A percentile compares a stretch with the other conserved stretches of the same genome.
These are phyloP conservation scores for Rhizomys pruinosus DNA, from an alignment of 2,113 vertebrate genomes.

Conservation along the genomic window DNA sequence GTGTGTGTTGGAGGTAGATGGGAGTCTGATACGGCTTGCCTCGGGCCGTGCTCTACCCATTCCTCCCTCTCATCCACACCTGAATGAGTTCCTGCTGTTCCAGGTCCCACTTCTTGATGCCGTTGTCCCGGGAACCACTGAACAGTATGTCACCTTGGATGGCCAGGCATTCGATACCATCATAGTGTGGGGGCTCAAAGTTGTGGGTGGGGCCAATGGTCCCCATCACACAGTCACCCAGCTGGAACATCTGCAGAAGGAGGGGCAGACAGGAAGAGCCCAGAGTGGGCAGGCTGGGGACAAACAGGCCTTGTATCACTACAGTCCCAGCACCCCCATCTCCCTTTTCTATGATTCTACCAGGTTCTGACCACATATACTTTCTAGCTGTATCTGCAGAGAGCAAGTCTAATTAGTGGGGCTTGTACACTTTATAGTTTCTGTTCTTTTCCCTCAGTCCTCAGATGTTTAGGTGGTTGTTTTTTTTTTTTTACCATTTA, in stretches of 20 bases:
- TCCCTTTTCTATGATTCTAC: neutral
- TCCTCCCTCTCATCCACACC: slow-evolving; percentile 81
- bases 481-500: neutral
- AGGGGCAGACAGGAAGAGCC: accelerated
- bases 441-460: neutral
- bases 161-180: slow-evolving; percentile 96
- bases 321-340: too few species aligned
- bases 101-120: slow-evolving; percentile 98
- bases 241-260: slow-evolving; percentile 92
- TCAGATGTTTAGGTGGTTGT: neutral
- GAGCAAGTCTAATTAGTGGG: too few species aligned
- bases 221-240: slow-evolving; percentile 90
- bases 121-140: slow-evolving; percentile 97
- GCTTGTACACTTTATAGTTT: accelerated
- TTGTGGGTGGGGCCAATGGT: slow-evolving; percentile 96
- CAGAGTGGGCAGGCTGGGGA: neutral
- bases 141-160: slow-evolving; percentile 94
- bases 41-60: neutral
- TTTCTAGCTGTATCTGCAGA: neutral
- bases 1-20: too few species aligned
- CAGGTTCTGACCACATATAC: neutral
- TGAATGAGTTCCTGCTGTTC: slow-evolving; percentile 96
- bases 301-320: neutral
- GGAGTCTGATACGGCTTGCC: neutral
- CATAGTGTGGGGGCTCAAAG: slow-evolving; percentile 98